A percentile compares a stretch with the other conserved stretches of the same genome.
Evolutionary conservation across 2,113 vertebrate genomes (phyloP).

Genomic region (Loxodonta africana): DNA sequence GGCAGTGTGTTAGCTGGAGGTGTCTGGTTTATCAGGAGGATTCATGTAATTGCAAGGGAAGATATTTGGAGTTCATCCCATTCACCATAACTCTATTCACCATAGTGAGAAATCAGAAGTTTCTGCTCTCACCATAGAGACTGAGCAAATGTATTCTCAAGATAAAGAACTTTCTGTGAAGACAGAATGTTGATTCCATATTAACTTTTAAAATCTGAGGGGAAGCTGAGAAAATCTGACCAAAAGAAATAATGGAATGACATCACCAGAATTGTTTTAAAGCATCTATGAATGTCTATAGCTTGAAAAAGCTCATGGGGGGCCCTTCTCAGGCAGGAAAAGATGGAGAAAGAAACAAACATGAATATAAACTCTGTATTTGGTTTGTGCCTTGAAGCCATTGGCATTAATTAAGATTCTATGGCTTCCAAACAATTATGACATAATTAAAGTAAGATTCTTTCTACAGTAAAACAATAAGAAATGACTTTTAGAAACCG

Average conservation of each 20-base stretch:
- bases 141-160: constrained; percentile 25
- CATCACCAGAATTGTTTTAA: constrained; percentile 71
- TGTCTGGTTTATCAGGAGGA: not conserved
- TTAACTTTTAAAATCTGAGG: constrained; percentile 75
- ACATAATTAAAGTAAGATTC: constrained; percentile 93
- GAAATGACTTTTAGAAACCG: constrained; percentile 90
- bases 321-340: constrained; percentile 77
- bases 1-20: not conserved
- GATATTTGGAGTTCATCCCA: not conserved
- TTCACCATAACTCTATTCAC: not conserved
- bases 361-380: constrained; percentile 85
- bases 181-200: constrained; percentile 72
- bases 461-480: constrained; percentile 91
- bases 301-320: constrained; percentile 64
- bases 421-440: constrained; percentile 92
- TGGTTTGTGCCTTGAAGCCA: constrained; percentile 89
- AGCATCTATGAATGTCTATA: constrained; percentile 67
- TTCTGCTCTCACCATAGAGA: not conserved
- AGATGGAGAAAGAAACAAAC: constrained; percentile 87
- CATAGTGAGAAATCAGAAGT: not conserved
- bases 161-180: constrained; percentile 72
- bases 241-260: constrained; percentile 38
- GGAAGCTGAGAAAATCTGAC: constrained; percentile 66
- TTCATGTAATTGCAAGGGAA: not conserved
- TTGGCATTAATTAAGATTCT: constrained; percentile 92